Evolutionary conservation across 1,140 invertebrate species (phyloP).

Genomic region (Caerostris darwini): DNA sequence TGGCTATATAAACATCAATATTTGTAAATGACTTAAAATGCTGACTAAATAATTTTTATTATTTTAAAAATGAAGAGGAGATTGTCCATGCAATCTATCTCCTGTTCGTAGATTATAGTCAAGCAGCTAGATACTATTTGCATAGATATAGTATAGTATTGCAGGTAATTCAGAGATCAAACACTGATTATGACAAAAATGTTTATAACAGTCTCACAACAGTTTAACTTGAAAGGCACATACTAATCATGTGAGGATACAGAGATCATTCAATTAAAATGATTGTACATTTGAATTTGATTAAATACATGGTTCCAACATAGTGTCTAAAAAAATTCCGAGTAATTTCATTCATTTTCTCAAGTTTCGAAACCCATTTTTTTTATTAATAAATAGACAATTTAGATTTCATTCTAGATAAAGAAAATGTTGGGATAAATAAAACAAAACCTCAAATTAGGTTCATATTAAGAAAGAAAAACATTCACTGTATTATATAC

Average conservation of each 20-base stretch:
- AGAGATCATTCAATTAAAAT: slow-evolving; percentile 1
- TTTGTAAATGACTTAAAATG: slow-evolving; percentile 17
- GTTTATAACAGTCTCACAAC: background rate
- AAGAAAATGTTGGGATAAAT: too few relatives aligned
- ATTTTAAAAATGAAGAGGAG: background rate
- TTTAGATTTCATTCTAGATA: too few relatives aligned
- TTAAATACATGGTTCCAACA: background rate
- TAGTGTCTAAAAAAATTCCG: too few relatives aligned
- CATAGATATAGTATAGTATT: background rate
- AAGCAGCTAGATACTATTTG: background rate
- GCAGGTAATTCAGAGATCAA: background rate
- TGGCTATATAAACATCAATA: background rate
- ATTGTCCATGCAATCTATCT: background rate
- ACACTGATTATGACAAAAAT: background rate
- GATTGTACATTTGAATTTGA: background rate
- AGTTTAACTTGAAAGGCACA: background rate
- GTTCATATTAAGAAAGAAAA: too few relatives aligned
- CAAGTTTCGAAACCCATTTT: too few relatives aligned
- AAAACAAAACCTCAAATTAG: too few relatives aligned
- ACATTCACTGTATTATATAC: too few relatives aligned
- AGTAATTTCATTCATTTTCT: too few relatives aligned
- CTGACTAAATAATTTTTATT: background rate
- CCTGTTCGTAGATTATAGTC: background rate
- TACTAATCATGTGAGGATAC: background rate
- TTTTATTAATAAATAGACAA: too few relatives aligned